phyloP scores from a whole-genome alignment of 2,113 vertebrate species.

The Periophthalmus modestus region DNA sequence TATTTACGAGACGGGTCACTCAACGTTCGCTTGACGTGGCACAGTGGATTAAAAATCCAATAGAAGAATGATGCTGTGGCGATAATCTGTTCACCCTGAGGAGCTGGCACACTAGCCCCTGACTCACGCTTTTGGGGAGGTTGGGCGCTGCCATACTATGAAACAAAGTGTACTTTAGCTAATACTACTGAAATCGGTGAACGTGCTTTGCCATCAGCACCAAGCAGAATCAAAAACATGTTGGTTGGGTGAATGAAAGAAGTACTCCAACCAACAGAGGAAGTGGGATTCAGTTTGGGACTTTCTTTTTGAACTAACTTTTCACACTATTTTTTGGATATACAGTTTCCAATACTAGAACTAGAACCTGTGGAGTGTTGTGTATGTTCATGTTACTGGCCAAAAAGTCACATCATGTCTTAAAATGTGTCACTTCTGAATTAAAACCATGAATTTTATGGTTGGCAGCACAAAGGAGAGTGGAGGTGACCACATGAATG shows the following conservation, averaged over 20 bases:
- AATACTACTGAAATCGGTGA: not conserved
- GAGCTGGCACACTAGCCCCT: constrained; percentile 17
- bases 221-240: not conserved
- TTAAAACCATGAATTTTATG: not conserved
- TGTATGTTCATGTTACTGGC: not conserved
- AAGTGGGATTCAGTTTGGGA: not conserved
- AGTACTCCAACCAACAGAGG: not conserved
- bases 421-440: not conserved
- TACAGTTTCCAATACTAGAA: not conserved
- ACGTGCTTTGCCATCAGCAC: not conserved
- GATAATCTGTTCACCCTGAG: constrained; percentile 44
- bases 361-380: not conserved
- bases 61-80: constrained; percentile 27
- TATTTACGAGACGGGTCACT: constrained; percentile 47
- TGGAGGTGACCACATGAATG: not conserved
- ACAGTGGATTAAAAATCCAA: constrained; percentile 39
- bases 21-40: constrained; percentile 24
- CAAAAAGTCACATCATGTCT: not conserved
- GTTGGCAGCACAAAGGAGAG: not conserved
- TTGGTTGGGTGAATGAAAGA: not conserved
- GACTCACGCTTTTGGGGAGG: not conserved
- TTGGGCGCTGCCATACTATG: not conserved
- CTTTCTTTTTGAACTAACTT: not conserved
- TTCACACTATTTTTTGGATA: not conserved
- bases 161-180: not conserved